Base-by-base conservation (phyloP, 1,140 invertebrate species). In the Patella vulgata region DNA sequence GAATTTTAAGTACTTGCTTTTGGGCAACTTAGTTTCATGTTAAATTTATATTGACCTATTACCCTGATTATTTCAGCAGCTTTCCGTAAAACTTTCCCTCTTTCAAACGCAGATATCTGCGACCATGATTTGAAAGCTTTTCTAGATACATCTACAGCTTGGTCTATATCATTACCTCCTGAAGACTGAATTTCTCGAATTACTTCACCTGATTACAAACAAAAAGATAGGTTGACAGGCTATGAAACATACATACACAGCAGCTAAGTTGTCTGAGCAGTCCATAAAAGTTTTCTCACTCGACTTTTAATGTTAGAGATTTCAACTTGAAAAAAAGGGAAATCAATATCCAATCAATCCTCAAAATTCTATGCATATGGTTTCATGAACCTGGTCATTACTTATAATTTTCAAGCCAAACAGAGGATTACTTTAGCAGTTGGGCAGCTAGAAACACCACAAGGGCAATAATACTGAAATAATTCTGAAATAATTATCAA, bases 21-120 rank as follows among this genome's bases (percentile, higher is more conserved):
- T 19, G 19, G 25, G 28, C 14, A 21, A 36, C 27, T 14, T 30
- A 2, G 14, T 43, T 51, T 17, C n/a, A 14, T 56, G 11, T 17
- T 23, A 43, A 3, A 14, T 5, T 56, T 25, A 3, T 3, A 17
- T 25, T 28, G 11, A 5, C 1, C 2, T 43, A 8, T 56, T 63
- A 83, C 82, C 68, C 79, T 75, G 4, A 82, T 68, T n/a, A 82
- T 66, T 19, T 69, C 55, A 12, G 81, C 79, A 21, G 82, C 78
- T 57, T 72, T 70, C 50, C 62, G 75, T 0, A 84, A 62, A 9
- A 82, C 54, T 64, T 75, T 71, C 36, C 80, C 82, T 59, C 81
- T 48, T 53, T 84, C 74, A 66, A 77, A 78, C 17, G 75, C 78
- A n/a, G 82, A 73, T 19, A 77, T 44, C 52, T 71, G 52, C 11